Evolutionary conservation across 2,797 vertebrate genomes (phyloP).

Genomic region (Pteronotus mesoamericanus): DNA sequence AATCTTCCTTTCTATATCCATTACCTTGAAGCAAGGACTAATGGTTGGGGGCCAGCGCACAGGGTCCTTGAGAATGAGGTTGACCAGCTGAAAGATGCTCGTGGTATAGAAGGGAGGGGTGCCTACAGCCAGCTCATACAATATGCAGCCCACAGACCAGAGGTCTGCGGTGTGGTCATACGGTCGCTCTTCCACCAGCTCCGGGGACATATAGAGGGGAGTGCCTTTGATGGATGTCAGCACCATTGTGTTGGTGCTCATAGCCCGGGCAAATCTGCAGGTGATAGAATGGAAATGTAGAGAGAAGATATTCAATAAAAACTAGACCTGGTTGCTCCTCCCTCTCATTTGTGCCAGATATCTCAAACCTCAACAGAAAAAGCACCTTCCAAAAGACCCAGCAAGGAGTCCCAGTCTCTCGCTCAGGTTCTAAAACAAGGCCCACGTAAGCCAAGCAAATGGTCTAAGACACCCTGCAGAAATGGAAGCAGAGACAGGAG

Average conservation of each 20-base stretch:
- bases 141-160: conserved; percentile 97
- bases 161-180: conserved; percentile 97
- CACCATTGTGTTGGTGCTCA: conserved; percentile 96
- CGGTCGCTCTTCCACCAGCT: conserved; percentile 94
- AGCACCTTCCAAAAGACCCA: neutral
- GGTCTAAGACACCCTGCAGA: neutral
- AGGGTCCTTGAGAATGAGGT: conserved; percentile 90
- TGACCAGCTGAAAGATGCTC: conserved; percentile 95
- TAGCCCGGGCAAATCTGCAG: conserved; percentile 94
- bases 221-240: conserved; percentile 98
- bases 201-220: conserved; percentile 97
- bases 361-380: neutral
- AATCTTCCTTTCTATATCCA: neutral
- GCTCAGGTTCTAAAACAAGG: conserved; percentile 6
- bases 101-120: conserved; percentile 96
- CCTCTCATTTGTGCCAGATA: neutral
- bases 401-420: neutral
- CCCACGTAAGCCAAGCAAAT: neutral
- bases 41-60: conserved; percentile 92
- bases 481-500: neutral
- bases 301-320: neutral
- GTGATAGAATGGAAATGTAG: neutral
- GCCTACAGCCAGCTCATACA: conserved; percentile 96
- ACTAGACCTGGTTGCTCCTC: neutral
- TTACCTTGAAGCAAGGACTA: conserved; percentile 90